These are phyloP conservation scores for Torymus aiolomorphi DNA, from an alignment of 2,888 invertebrate genomes.

Conservation along the genomic window DNA sequence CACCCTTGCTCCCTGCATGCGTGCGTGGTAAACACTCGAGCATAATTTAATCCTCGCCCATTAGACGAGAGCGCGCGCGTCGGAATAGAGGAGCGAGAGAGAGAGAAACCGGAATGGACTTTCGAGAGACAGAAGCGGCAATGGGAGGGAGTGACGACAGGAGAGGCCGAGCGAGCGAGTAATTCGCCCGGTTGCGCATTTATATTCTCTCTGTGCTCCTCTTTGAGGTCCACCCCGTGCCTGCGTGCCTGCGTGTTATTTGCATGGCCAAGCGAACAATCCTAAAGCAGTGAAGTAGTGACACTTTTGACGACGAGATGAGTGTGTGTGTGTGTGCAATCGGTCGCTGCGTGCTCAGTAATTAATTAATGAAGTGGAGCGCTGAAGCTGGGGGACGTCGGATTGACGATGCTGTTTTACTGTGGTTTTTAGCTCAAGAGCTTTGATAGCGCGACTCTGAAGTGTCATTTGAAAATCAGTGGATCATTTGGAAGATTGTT, in stretches of 20 bases:
- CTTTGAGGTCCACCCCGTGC: neutral
- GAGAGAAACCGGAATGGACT: neutral
- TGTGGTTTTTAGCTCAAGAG: no score
- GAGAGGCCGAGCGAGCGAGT: no score
- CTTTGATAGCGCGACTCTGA: no score
- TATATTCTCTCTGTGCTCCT: conserved; percentile 18
- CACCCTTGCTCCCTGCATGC: neutral
- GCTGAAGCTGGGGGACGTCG: no score
- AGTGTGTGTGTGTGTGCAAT: no score
- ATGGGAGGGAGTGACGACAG: no score
- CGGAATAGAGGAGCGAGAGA: no score
- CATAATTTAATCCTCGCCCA: conserved; percentile 68
- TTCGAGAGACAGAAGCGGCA: conserved; percentile 1
- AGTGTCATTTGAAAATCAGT: no score
- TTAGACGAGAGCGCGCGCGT: conserved; percentile 55
- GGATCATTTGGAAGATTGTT: no score
- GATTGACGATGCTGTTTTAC: no score
- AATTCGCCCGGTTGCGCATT: neutral
- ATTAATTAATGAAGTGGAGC: no score
- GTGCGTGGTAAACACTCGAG: conserved; percentile 53
- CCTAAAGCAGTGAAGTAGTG: neutral
- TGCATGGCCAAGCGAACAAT: neutral
- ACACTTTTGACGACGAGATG: neutral
- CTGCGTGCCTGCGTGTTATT: neutral
- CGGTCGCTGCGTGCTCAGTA: no score